Base-by-base conservation (phyloP, 2,888 invertebrate genomes). In the Eudasyphora cyanicolor region DNA sequence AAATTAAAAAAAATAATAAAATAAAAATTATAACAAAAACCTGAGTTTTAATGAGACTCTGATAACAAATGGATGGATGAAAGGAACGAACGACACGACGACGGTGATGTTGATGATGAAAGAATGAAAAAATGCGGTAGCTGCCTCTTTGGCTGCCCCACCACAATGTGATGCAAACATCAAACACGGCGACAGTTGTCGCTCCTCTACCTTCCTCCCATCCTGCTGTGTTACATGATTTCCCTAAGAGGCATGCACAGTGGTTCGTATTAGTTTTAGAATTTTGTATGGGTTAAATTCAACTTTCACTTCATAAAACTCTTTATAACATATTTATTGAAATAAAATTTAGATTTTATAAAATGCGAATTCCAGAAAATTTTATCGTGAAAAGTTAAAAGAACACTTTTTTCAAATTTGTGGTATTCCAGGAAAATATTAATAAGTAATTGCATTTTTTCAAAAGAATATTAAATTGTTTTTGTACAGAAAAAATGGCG, bases 1-100 rank as follows among this genome's bases (percentile, higher is more conserved):
- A 60, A n/a, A n/a, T n/a, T n/a, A n/a, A n/a, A n/a, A 49, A 21
- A 49, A 38, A 69, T 17, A 38, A 69, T 17, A 32, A 62, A 12
- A 76, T n/a, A n/a, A 69, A 73, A 79, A 62, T 76, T 79, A 79
- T 73, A 76, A 73, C 42, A 71, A 49, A 84, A 80, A 84, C 81
- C 84, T 73, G 84, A 73, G 77, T 84, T 84, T 84, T 81, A 84
- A 84, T 84, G 84, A 84, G 78, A 69, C 81, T 78, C 42, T 67
- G 67, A 67, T 67, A 67, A 67, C 67, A 67, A 67, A 67, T 67
- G 60, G 29, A 60, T n/a, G 60, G 14, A 67, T 67, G 21, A 24
- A 21, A 17, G 35, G 8, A 62, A 67, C 4, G 38, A 10, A 42
- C 38, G 35, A 64, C 35, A 57, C 10, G 35, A 8, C 19, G 64